A percentile compares a stretch with the other conserved stretches of the same genome.
Conservation (phyloP, 1,140 invertebrate genomes). For the Solenopsis fugax region DNA sequence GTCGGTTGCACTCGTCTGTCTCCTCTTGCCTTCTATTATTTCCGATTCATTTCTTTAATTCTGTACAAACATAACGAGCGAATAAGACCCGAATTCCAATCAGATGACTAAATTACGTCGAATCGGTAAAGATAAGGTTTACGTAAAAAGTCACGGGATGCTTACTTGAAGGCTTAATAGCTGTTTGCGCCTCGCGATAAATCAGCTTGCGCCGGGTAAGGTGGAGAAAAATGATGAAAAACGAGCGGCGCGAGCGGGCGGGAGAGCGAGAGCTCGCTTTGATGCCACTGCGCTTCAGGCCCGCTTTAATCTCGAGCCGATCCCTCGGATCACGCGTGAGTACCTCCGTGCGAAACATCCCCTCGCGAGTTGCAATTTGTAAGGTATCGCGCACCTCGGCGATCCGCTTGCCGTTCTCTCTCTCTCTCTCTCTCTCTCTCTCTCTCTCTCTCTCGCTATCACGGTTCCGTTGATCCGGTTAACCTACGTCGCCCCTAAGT, state of each 20-base stretch:
- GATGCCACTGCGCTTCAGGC: not conserved
- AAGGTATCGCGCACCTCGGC: constrained; percentile 66
- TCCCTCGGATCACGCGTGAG: constrained; percentile 60
- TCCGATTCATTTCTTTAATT: not conserved
- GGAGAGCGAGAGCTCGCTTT: constrained; percentile 22
- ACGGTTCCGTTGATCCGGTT: constrained; percentile 47
- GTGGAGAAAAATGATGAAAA: constrained; percentile 39
- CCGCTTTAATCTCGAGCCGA: constrained; percentile 51
- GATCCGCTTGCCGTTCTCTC: not conserved
- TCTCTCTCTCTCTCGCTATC: constrained; percentile 32
- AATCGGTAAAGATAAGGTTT: not conserved
- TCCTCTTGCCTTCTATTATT: not conserved
- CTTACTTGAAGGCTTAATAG: not conserved
- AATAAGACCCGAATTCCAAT: not conserved
- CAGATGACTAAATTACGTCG: not conserved
- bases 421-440: not conserved
- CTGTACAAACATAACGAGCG: not conserved
- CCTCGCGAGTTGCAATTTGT: constrained; percentile 67
- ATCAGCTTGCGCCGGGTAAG: constrained; percentile 10
- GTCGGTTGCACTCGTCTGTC: not conserved
- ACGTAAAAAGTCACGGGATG: not conserved
- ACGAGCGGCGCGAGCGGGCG: constrained; percentile 9
- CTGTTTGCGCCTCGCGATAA: constrained; percentile 30
- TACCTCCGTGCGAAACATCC: constrained; percentile 66
- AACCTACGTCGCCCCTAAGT: constrained; percentile 67